Evolutionary conservation across 2,797 vertebrate species (phyloP), one percentile per base, ranked within the genome.

Genomic region (Sebastes glaucus): DNA sequence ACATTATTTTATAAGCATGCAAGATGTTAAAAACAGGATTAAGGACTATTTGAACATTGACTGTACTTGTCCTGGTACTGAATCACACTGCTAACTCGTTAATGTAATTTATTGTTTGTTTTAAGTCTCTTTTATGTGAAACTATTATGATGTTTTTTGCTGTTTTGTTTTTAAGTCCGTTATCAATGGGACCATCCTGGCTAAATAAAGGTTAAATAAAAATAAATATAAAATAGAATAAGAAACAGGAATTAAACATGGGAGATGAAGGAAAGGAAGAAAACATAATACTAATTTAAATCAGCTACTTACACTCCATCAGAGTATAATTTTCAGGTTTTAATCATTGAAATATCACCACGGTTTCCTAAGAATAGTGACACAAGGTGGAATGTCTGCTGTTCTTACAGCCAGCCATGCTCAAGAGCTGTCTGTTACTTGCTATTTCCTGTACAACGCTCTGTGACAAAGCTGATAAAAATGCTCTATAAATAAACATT

Each of bases 391-490:
- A 14, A 2, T 52, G 38, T 2, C 4, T 16, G 32, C 32, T 22
- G 55, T 68, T 52, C 69, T 52, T 22, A 57, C 28, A 59, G 11
- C 32, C 5, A 32, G 27, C 11, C 5, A 28, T 42, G 32, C 22
- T 30, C 18, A 63, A 59, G 27, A 67, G 28, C 20, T 28, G 57
- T 55, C 52, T 68, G 81, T 77, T 66, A n/a, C 18, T 66, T 23
- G 62, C 35, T n/a, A 55, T 71, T 86, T 89, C 85, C 89, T 88
- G 74, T 60, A 3, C 28, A 52, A 22, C 1, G 2, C 11, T 57
- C 76, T 84, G 82, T 74, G 74, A 74, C 53, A 18, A 64, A 64
- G 38, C 77, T 82, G 88, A 89, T 87, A 85, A 85, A 82, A 38
- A 80, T n/a, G 64, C 46, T 64, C 74, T 83, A 71, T 57, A 69